Percentiles rank a stretch among this genome's conserved stretches.
These are phyloP conservation scores for Pocillopora damicornis DNA, from an alignment of 64 coral and sea anemone species.

Conservation along the genomic window DNA sequence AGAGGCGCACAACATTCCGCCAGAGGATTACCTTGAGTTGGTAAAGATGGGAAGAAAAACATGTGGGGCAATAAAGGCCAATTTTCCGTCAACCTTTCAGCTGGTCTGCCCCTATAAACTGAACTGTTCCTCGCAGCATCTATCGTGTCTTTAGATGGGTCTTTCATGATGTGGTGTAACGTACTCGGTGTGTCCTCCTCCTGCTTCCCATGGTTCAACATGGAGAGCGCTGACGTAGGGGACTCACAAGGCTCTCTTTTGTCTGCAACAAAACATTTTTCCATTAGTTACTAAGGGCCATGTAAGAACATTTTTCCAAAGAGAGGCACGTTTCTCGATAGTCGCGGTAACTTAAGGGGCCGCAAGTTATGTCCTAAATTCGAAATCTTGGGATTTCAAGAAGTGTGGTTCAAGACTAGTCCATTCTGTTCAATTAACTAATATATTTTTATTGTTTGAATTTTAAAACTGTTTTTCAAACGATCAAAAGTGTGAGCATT, in stretches of 20 bases:
- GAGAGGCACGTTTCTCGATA: no score
- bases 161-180: conserved; percentile 8
- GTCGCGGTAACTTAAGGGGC: no score
- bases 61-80: background rate
- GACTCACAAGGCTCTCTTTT: background rate
- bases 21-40: background rate
- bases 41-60: conserved; percentile 21
- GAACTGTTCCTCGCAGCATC: background rate
- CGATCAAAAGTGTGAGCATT: no score
- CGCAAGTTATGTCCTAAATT: no score
- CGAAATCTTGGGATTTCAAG: no score
- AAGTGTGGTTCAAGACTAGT: no score
- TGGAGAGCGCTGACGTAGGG: background rate
- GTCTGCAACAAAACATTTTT: background rate
- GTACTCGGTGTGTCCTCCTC: background rate
- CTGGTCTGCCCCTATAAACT: background rate
- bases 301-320: no score
- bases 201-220: background rate
- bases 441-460: no score
- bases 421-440: no score
- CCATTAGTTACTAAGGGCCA: background rate
- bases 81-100: background rate
- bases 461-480: no score
- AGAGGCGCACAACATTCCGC: background rate
- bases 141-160: background rate